Evolutionary conservation across 2,888 invertebrate genomes (phyloP), one percentile per base, ranked within the genome.

Genomic region (Stomorhina lunata): DNA sequence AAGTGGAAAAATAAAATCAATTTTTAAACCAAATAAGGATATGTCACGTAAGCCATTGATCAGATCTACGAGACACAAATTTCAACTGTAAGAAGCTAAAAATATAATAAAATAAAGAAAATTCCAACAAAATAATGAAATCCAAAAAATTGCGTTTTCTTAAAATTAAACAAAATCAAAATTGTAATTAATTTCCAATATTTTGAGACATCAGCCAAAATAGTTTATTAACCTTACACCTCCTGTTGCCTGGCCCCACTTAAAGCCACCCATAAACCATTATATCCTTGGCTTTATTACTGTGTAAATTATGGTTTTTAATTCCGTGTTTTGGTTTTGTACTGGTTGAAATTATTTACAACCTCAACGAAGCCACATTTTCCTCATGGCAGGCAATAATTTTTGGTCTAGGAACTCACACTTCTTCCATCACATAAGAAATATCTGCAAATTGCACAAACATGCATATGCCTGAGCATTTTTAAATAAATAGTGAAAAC

Each of bases 11-110:
- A 77, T n/a, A 20, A 22, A 48, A 48, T 45, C 27, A 40, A 45
- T 17, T 10, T 7, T 10, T 55, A 43, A 37, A 27, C 25, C 25
- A 12, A n/a, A 29, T 29, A n/a, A 40, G 32, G 15, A 61, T 34
- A 20, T 34, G 80, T 78, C 88, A 88, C 88, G 88, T 88, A 87
- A 87, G 86, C 85, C 86, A 89, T 88, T 88, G 89, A 89, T 89
- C 89, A 87, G 88, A 87, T 87, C 85, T 88, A 89, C 89, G 89
- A 87, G 87, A 88, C 88, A 87, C 83, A 88, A 85, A 87, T 88
- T 86, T 85, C 86, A 89, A 89, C 87, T 85, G 61, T 43, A 15
- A 22, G 22, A 55, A 25, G 20, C 45, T n/a, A 15, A 7, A 10
- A 9, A 15, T 43, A n/a, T n/a, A n/a, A n/a, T n/a, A n/a, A n/a